Base-by-base conservation (phyloP, 1,140 invertebrate genomes). In the Fopius arisanus region DNA sequence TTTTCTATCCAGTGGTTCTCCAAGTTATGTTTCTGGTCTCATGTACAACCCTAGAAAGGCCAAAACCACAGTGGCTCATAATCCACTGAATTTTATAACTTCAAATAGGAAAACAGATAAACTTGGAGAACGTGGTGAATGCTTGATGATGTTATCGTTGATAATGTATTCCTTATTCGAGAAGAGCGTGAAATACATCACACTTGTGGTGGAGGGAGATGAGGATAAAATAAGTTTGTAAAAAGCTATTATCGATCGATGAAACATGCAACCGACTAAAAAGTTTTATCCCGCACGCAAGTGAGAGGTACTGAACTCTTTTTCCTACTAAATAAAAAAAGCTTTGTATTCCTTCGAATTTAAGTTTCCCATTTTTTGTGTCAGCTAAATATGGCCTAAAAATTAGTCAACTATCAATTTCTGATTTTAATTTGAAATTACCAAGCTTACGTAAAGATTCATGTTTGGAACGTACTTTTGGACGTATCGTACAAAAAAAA, bases 171-270 rank as follows among this genome's bases (percentile, higher is more conserved):
- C 21, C 54, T 59, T 59, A 59, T 59, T 19, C 54, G 12, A 19
- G 9, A 4, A 7, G 51, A 26, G 54, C 48, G 54, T 59, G 23
- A 59, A 59, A 26, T 12, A 59, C 21, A 43, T 4, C 10, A 21
- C 10, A 54, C 29, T 63, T 63, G 23, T 28, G 59, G 59, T 63
- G 26, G 14, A 63, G 65, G 75, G 78, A 76, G 79, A 82, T 83
- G 80, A 82, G 83, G 82, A 83, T 83, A 81, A 83, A 82, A 86
- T 86, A 82, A 84, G 83, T 85, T 84, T 83, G 10, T 10, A 29
- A 81, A 81, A 86, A 86, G 84, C 84, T 87, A 87, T 88, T 87
- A 87, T 87, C 85, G 87, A 87, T 85, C 80, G 78, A 78, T 80
- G 78, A 68, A 84, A 76, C 86, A 85, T 87, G 84, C 83, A 84